Evolutionary conservation across 1,140 invertebrate genomes (phyloP).

Genomic region (Drosophila simulans): DNA sequence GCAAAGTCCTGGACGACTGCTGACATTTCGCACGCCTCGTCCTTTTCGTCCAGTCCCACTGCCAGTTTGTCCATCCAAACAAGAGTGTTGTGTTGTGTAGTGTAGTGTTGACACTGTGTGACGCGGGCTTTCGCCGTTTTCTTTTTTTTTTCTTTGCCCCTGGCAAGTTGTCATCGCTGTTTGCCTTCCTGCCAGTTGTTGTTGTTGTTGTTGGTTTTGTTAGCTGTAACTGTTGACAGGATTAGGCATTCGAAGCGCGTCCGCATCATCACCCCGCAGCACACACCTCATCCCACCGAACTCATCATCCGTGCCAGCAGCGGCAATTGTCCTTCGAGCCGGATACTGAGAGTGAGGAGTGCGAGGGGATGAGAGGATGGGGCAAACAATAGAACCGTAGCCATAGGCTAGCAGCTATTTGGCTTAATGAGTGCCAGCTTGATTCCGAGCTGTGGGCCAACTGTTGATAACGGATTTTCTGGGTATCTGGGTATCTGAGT

Average conservation of each 20-base stretch:
- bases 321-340: conserved; percentile 62
- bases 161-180: conserved; percentile 50
- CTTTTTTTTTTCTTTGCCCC: conserved; percentile 5
- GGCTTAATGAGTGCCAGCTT: conserved; percentile 47
- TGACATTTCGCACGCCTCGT: conserved; percentile 47
- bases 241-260: conserved; percentile 65
- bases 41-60: neutral
- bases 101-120: conserved; percentile 49
- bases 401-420: conserved; percentile 40
- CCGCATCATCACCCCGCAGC: conserved; percentile 25
- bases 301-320: conserved; percentile 12
- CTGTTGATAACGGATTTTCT: conserved; percentile 50
- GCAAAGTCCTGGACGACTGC: conserved; percentile 44
- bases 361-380: conserved; percentile 5
- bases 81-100: neutral
- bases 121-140: conserved; percentile 27
- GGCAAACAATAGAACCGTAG: neutral
- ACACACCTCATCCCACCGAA: too few relatives aligned
- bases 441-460: conserved; percentile 36
- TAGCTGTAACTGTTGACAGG: conserved; percentile 46
- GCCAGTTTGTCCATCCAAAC: neutral
- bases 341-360: conserved; percentile 11
- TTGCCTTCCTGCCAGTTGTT: conserved; percentile 38
- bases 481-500: neutral
- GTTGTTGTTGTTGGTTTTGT: conserved; percentile 33